These are phyloP conservation scores for Furcula furcula DNA, from an alignment of 2,888 invertebrate species.

Conservation along the genomic window DNA sequence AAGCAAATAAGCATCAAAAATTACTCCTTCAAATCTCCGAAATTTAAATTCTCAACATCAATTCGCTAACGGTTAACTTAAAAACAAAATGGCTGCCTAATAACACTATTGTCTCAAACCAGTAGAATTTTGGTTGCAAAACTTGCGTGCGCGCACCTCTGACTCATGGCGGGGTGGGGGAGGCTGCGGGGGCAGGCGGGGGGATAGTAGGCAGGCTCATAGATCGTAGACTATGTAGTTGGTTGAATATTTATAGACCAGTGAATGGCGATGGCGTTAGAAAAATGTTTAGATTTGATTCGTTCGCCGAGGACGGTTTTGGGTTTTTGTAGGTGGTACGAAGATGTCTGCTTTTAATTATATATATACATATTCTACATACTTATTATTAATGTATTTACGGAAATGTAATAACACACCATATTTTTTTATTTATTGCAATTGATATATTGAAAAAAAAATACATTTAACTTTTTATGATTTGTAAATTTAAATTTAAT, in stretches of 20 bases:
- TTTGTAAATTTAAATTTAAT: too few species aligned
- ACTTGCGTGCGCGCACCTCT: constrained; percentile 68
- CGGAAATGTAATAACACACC: too few species aligned
- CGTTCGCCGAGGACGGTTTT: too few species aligned
- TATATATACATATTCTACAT: too few species aligned
- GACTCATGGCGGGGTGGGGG: constrained; percentile 50
- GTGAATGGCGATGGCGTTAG: constrained; percentile 30
- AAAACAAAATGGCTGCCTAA: constrained; percentile 74
- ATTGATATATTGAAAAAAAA: too few species aligned
- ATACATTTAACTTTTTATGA: too few species aligned
- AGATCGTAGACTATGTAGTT: constrained; percentile 21
- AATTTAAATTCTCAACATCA: neutral
- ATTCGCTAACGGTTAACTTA: constrained; percentile 16
- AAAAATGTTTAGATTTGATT: constrained; percentile 25
- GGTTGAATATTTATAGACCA: constrained; percentile 23
- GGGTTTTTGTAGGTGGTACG: too few species aligned
- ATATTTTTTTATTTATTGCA: too few species aligned
- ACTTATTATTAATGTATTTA: too few species aligned
- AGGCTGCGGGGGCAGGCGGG: constrained; percentile 15
- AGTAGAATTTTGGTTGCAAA: constrained; percentile 80
- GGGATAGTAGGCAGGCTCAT: constrained; percentile 22
- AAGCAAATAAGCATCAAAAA: too few species aligned
- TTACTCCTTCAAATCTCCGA: too few species aligned
- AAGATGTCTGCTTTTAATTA: too few species aligned
- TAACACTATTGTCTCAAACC: constrained; percentile 78